Evolutionary conservation across 1,140 invertebrate species (phyloP).

Genomic region (Helicoverpa zea): DNA sequence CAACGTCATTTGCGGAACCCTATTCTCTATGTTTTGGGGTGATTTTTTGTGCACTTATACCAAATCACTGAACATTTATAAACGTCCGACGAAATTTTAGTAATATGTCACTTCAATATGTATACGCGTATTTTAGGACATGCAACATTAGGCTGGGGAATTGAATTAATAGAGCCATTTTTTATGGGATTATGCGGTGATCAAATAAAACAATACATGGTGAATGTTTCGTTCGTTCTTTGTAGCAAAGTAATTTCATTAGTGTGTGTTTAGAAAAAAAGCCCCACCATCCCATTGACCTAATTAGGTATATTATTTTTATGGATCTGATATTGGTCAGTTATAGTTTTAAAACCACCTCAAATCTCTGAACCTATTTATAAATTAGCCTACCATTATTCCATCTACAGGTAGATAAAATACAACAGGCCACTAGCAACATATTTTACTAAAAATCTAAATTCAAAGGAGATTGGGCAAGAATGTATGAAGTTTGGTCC

Average conservation of each 20-base stretch:
- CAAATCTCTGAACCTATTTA: no score
- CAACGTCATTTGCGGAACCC: conserved; percentile 39
- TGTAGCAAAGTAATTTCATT: background rate
- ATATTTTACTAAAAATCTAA: background rate
- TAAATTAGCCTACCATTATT: no score
- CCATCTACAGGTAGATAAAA: no score
- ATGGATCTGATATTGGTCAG: background rate
- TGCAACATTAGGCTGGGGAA: background rate
- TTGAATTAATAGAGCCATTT: conserved; percentile 21
- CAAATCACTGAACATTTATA: conserved; percentile 45
- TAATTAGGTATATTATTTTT: no score
- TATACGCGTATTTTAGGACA: background rate
- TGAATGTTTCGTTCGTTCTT: background rate
- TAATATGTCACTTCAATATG: conserved; percentile 12
- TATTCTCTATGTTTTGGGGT: conserved; percentile 25
- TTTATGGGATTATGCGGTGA: background rate
- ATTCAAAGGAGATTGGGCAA: no score
- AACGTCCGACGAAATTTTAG: conserved; percentile 23
- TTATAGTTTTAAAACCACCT: no score
- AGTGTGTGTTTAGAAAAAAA: background rate
- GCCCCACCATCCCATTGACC: no score
- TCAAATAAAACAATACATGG: background rate
- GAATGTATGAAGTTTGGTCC: no score
- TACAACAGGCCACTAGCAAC: background rate
- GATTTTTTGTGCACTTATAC: conserved; percentile 26